A percentile compares a stretch with the other conserved stretches of the same genome.
Evolutionary conservation across 2,888 invertebrate species (phyloP).

Genomic region (Isoperla grammatica): DNA sequence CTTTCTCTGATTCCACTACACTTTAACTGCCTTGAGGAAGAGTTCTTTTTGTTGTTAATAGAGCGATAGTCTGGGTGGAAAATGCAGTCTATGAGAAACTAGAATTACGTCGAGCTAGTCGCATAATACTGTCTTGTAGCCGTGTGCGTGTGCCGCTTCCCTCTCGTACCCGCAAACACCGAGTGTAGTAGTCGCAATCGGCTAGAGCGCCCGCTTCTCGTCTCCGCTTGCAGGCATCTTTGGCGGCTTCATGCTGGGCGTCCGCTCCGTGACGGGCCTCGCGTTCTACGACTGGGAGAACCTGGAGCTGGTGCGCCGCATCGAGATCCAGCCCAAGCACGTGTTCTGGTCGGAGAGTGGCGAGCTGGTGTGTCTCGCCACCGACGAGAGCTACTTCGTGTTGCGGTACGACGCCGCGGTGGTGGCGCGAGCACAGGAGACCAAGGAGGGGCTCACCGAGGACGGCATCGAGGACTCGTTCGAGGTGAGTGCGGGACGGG

Average conservation of each 20-base stretch:
- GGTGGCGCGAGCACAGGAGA: conserved; percentile 63
- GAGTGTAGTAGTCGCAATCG: too few relatives aligned
- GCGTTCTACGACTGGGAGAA: conserved; percentile 98
- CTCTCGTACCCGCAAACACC: too few relatives aligned
- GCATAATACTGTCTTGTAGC: too few relatives aligned
- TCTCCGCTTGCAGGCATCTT: conserved; percentile 61
- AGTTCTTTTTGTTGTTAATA: too few relatives aligned
- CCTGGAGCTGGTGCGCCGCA: conserved; percentile 83
- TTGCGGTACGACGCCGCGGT: conserved; percentile 80
- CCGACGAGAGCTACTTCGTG: conserved; percentile 93
- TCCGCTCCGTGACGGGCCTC: conserved; percentile 85
- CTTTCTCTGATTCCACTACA: too few relatives aligned
- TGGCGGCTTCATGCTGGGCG: conserved; percentile 86
- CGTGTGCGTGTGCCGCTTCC: too few relatives aligned
- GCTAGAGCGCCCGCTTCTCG: too few relatives aligned
- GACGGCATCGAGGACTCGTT: conserved; percentile 96
- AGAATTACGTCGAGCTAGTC: too few relatives aligned
- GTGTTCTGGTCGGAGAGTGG: conserved; percentile 98
- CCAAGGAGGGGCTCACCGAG: conserved; percentile 71
- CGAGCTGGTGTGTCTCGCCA: conserved; percentile 86
- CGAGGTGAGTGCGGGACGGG: conserved; percentile 72
- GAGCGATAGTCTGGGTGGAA: too few relatives aligned
- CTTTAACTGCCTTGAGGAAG: too few relatives aligned
- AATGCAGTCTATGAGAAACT: too few relatives aligned
- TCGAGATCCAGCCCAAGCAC: conserved; percentile 91